Evolutionary conservation across 1,140 invertebrate species (phyloP).

Genomic region (honey bee (Apis mellifera)): DNA sequence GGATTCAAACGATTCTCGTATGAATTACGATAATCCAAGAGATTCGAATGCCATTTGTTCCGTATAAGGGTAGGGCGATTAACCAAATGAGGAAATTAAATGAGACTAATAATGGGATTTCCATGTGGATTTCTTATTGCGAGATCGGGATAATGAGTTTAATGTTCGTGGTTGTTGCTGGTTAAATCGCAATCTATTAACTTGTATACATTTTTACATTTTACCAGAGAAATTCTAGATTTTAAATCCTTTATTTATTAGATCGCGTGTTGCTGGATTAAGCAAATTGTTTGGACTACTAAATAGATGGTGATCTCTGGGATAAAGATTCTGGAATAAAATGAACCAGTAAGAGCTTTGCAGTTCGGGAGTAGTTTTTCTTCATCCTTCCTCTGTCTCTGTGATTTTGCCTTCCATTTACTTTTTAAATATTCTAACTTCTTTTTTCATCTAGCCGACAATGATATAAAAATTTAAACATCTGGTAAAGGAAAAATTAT

Average conservation of each 20-base stretch:
- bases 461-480: no score
- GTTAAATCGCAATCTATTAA: not conserved
- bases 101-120: no score
- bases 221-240: not conserved
- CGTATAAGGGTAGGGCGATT: no score
- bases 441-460: not conserved
- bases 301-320: slow-evolving; percentile 1
- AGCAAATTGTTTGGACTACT: not conserved
- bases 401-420: not conserved
- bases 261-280: not conserved
- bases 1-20: no score
- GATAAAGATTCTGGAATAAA: not conserved
- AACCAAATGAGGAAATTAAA: no score
- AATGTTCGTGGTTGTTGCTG: not conserved
- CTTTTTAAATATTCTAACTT: not conserved
- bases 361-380: not conserved
- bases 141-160: not conserved
- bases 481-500: no score
- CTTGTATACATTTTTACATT: not conserved
- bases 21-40: no score
- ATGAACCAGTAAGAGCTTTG: not conserved
- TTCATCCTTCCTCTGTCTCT: no score
- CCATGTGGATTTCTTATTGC: no score
- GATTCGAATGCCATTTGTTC: no score
- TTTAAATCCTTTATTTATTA: slow-evolving; percentile 5